These are phyloP conservation scores for Neoascia interrupta DNA, from an alignment of 2,888 invertebrate genomes.

Conservation along the genomic window DNA sequence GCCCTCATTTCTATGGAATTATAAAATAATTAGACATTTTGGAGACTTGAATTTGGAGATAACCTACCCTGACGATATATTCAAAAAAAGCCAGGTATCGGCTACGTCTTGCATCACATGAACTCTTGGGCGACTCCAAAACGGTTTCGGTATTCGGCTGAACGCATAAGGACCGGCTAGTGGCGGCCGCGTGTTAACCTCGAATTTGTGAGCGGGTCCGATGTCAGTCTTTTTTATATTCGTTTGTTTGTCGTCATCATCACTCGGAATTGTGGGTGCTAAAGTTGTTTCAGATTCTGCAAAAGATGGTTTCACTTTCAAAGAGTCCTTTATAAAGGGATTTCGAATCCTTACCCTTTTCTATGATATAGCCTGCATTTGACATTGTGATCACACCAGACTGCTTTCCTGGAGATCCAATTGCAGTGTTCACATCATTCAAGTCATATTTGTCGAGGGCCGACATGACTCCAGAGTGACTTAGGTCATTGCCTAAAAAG, in stretches of 20 bases:
- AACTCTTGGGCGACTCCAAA: conserved; percentile 89
- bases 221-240: conserved; percentile 79
- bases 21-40: neutral
- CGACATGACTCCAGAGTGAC: conserved; percentile 74
- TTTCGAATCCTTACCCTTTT: conserved; percentile 72
- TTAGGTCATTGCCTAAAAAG: conserved; percentile 75
- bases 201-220: conserved; percentile 80
- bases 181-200: conserved; percentile 87
- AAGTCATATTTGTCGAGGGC: conserved; percentile 75
- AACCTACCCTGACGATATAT: conserved; percentile 88
- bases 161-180: conserved; percentile 94
- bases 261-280: conserved; percentile 59
- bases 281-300: conserved; percentile 73
- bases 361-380: conserved; percentile 76
- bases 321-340: no score
- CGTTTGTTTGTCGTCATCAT: conserved; percentile 76
- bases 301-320: neutral
- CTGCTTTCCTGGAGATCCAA: conserved; percentile 76
- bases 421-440: conserved; percentile 73
- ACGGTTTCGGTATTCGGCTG: conserved; percentile 91
- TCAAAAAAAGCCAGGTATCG: conserved; percentile 91
- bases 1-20: conserved; percentile 80
- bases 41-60: neutral
- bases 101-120: conserved; percentile 87
- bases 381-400: conserved; percentile 78